Evolutionary conservation across 2,888 invertebrate genomes (phyloP), one percentile per base, ranked within the genome.

Genomic region (Petrolisthes cinctipes): DNA sequence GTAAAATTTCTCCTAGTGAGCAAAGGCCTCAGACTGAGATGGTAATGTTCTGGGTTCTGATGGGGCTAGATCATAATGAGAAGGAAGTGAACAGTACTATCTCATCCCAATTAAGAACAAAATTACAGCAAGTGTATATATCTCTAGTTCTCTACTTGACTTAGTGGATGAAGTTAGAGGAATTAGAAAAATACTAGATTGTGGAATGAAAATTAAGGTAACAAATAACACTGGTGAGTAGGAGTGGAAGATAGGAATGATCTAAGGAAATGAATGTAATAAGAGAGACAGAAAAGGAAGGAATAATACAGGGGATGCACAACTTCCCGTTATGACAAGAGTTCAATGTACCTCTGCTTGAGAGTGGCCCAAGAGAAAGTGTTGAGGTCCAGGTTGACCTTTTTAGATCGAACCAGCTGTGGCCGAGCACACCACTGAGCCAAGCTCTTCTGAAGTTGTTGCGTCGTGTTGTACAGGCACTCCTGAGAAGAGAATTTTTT

Each of bases 391-490:
- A 90, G 57, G 53, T 87, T 90, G 37, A 88, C 90, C 71, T 88
- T 88, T 76, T 88, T 88, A 4, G 90, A 88, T n/a, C 90, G 81
- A 0, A 88, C 93, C 76, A 93, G 83, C 66, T 92, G 91, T 5
- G 95, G 94, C 91, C 93, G 92, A 51, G 93, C 92, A 91, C 93
- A 93, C 89, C 92, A 95, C 85, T 93, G 92, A 91, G 93, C 93
- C 68, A 96, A 92, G 92, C 93, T 94, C 92, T 94, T 93, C 84
- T 94, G 94, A 68, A 95, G 93, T 89, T 95, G 94, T 86, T 94
- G 93, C 85, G 94, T 93, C 88, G 94, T 94, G 80, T 94, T 93
- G 92, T 95, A 96, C 4, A 95, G 93, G 92, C 95, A 95, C 79
- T 94, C 93, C 76, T 93, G 85, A 94, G 73, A 91, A 90, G 85